Evolutionary conservation across 2,888 invertebrate species (phyloP).

Genomic region (Cacoxenus indagator): DNA sequence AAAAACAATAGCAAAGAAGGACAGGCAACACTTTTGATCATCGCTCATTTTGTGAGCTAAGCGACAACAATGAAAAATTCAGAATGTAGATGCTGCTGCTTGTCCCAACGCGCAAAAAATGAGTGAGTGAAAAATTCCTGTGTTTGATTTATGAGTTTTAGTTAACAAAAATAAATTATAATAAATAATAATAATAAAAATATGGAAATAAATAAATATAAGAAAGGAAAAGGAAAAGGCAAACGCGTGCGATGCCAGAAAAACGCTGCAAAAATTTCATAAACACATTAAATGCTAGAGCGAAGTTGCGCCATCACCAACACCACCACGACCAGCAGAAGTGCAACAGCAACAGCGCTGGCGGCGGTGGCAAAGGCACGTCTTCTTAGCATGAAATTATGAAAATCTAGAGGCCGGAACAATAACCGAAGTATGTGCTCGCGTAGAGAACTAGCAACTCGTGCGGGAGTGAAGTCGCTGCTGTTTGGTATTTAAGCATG

Average conservation of each 20-base stretch:
- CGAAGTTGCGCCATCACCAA: background rate
- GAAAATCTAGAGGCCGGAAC: constrained; percentile 44
- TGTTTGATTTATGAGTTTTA: constrained; percentile 53
- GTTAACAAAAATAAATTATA: constrained; percentile 24
- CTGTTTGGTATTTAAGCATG: constrained; percentile 16
- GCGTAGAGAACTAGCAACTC: background rate
- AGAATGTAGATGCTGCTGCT: background rate
- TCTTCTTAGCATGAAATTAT: constrained; percentile 57
- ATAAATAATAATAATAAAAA: constrained; percentile 23
- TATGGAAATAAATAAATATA: constrained; percentile 22
- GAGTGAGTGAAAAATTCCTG: constrained; percentile 45
- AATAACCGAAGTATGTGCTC: constrained; percentile 12
- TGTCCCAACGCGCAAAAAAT: background rate
- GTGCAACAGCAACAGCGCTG: constrained; percentile 39
- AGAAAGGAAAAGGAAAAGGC: constrained; percentile 5
- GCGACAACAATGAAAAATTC: background rate
- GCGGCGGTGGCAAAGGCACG: constrained; percentile 49
- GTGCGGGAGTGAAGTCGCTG: background rate
- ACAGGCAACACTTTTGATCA: background rate
- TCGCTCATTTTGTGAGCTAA: background rate
- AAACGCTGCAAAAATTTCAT: constrained; percentile 60
- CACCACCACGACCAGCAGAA: background rate
- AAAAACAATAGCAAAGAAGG: too few species aligned
- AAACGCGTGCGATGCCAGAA: too few species aligned
- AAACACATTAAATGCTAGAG: constrained; percentile 52